Percentiles rank a stretch among this genome's conserved stretches.
These are phyloP conservation scores for Epistrophe eligans DNA, from an alignment of 2,888 invertebrate species.

Conservation along the genomic window DNA sequence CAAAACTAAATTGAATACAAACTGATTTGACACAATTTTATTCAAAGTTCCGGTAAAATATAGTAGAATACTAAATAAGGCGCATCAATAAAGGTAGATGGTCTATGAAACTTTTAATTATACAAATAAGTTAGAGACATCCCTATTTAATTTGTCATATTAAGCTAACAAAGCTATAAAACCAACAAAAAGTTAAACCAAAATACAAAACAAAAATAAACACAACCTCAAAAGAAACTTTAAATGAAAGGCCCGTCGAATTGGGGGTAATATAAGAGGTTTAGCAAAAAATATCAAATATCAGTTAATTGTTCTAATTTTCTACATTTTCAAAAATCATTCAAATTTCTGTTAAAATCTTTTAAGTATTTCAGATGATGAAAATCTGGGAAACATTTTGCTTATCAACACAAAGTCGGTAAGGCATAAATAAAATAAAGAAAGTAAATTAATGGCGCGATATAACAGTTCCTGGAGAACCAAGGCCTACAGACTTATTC, in stretches of 20 bases:
- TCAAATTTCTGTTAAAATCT: too few relatives aligned
- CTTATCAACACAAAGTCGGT: too few relatives aligned
- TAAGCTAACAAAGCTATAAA: conserved; percentile 1
- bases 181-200: neutral
- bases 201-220: neutral
- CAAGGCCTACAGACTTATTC: too few relatives aligned
- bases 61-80: neutral
- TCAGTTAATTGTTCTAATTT: neutral
- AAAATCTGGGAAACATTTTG: too few relatives aligned
- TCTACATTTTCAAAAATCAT: too few relatives aligned
- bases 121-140: conserved; percentile 40
- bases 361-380: too few relatives aligned
- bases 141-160: conserved; percentile 37
- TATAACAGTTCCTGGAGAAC: too few relatives aligned
- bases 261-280: neutral
- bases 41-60: neutral
- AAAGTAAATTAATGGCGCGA: too few relatives aligned
- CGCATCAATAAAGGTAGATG: neutral
- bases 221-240: neutral
- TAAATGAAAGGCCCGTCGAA: neutral
- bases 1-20: neutral
- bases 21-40: neutral
- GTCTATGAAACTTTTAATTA: neutral
- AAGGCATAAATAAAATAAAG: too few relatives aligned
- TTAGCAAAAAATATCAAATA: too few relatives aligned